phyloP scores from a whole-genome alignment of 1,140 invertebrate genomes.

The Pogonomyrmex barbatus region DNA sequence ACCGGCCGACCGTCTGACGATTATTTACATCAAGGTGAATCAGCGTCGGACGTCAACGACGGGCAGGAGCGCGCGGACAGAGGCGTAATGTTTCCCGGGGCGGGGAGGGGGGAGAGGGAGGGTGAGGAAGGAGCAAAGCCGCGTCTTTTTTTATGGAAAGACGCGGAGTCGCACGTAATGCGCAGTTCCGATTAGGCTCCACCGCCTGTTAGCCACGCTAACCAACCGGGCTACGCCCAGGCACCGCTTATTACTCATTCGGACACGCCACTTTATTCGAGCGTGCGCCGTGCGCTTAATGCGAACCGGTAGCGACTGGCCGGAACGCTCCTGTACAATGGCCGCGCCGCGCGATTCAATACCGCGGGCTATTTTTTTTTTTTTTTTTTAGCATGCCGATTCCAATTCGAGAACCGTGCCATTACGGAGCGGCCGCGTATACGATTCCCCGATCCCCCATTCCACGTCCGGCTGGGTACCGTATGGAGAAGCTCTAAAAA shows the following conservation, averaged over 20 bases:
- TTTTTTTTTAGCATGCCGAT: slow-evolving; percentile 62
- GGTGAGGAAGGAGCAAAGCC: background rate
- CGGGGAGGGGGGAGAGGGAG: no score
- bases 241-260: slow-evolving; percentile 84
- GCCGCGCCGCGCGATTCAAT: slow-evolving; percentile 66
- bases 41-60: background rate
- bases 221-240: slow-evolving; percentile 83
- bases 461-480: background rate
- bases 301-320: slow-evolving; percentile 72
- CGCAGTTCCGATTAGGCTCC: slow-evolving; percentile 83
- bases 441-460: background rate
- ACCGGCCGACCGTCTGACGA: background rate
- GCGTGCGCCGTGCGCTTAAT: slow-evolving; percentile 74
- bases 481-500: background rate
- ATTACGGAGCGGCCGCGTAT: slow-evolving; percentile 21
- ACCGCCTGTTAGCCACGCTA: slow-evolving; percentile 80
- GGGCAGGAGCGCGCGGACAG: background rate
- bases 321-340: slow-evolving; percentile 65
- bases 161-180: slow-evolving; percentile 79
- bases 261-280: slow-evolving; percentile 83
- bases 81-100: background rate
- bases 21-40: background rate
- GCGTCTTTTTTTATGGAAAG: background rate
- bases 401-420: slow-evolving; percentile 9
- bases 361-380: slow-evolving; percentile 72